phyloP scores from a whole-genome alignment of 2,888 invertebrate species.

The Punctoribates punctum region DNA sequence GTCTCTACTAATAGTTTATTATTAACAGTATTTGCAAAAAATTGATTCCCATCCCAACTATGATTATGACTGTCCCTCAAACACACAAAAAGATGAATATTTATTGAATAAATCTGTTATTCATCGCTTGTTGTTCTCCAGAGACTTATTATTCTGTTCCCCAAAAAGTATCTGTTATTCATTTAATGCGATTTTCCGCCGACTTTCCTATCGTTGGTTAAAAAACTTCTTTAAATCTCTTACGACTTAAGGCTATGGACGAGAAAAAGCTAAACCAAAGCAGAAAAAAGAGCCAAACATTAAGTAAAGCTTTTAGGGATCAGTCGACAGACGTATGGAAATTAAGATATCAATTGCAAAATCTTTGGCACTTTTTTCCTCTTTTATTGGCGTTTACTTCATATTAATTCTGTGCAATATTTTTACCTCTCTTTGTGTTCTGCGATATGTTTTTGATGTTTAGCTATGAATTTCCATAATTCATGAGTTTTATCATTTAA shows the following conservation, averaged over 20 bases:
- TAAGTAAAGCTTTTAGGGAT: background rate
- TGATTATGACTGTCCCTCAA: background rate
- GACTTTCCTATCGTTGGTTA: too few relatives aligned
- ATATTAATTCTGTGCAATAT: too few relatives aligned
- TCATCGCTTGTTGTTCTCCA: background rate
- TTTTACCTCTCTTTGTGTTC: too few relatives aligned
- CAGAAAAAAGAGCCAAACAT: too few relatives aligned
- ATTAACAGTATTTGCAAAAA: background rate
- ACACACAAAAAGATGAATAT: background rate
- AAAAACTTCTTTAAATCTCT: too few relatives aligned
- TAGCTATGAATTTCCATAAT: too few relatives aligned
- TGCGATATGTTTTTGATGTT: too few relatives aligned
- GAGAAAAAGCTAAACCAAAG: background rate
- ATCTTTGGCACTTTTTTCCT: background rate
- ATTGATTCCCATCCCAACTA: background rate
- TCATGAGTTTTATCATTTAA: too few relatives aligned
- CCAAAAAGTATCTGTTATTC: too few relatives aligned
- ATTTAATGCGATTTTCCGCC: too few relatives aligned
- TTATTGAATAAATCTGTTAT: background rate
- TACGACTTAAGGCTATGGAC: too few relatives aligned
- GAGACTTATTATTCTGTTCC: background rate
- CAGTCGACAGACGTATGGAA: background rate
- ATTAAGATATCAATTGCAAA: slow-evolving; percentile 10
- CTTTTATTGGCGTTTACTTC: too few relatives aligned
- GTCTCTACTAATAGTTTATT: background rate